Base-by-base conservation (phyloP, 2,888 invertebrate species). In the Antheraea yamamai region DNA sequence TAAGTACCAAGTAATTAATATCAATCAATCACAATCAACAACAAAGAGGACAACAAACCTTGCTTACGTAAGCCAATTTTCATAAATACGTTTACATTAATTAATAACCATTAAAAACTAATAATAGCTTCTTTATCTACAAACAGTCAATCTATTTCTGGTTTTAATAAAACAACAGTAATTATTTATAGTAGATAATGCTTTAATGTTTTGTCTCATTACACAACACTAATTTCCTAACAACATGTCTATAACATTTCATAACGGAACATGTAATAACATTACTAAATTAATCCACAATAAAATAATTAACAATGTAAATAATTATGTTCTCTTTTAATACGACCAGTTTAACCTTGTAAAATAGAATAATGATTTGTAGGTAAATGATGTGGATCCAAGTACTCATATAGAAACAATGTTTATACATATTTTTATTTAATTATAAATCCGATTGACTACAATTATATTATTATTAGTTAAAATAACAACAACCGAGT, bases 1-100 rank as follows among this genome's bases (percentile, higher is more conserved):
- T 12, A 16, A 3, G 64, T 66, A 61, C 23, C 16, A 66, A 14
- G 26, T 6, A 66, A 39, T n/a, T 2, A 39, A 70, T 39, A 70
- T 70, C 39, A 70, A 39, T 70, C 20, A 39, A 70, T 39, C 18
- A 35, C 39, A 39, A 70, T 16, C 7, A 39, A 3, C 70, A 39
- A 39, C 70, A 70, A 70, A 70, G 10, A 70, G 39, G 70, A 70
- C 70, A 70, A 39, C 70, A 70, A 70, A 39, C 70, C 39, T 10
- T 70, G 70, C 39, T 0, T 39, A 20, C 70, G 39, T 39, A 39
- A 70, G 20, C 70, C n/a, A 39, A 1, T 20, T 66, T 35, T 39
- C 70, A 70, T 70, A 70, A 70, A n/a, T 70, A 35, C 35, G 39
- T 39, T 70, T 70, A 39, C 39, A 39, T 70, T 70, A 70, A 66